Base-by-base conservation (phyloP, 2,888 invertebrate genomes). In the Prenolepis imparis region DNA sequence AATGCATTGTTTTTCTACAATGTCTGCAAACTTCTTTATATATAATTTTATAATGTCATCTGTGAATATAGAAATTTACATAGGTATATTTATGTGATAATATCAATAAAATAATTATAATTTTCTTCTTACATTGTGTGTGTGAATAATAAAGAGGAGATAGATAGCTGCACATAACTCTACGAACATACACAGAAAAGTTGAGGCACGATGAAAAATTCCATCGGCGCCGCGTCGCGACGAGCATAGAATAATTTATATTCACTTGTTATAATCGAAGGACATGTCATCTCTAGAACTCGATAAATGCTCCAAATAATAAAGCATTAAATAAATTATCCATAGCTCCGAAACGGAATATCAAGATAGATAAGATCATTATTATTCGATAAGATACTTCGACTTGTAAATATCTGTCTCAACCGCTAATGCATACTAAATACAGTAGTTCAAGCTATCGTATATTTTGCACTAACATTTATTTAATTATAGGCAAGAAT, bases 241-340 rank as follows among this genome's bases (percentile, higher is more conserved):
- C 78, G 32, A 6, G 11, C 44, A 11, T 28, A 9, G 28, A 78
- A 78, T 72, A 72, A 78, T 78, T 70, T 32, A 78, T 59, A 59
- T 59, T 78, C 0, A 15, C 21, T 59, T 36, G 12, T 12, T 59
- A 8, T 68, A 59, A 78, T 70, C 59, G 6, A 78, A 57, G 36
- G 15, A 59, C 12, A 70, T 21, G 18, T 59, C 32, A 18, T 39
- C 12, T 24, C 3, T 21, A n/a, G 3, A 70, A 6, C 32, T 59
- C 32, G 18, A 78, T 78, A 78, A 59, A 8, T 59, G 44, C 24
- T 41, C 18, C 24, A 36, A n/a, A 70, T 1, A 15, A 12, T 67
- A 44, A 18, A 21, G 3, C 59, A 72, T 36, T 59, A 36, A 72
- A 0, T 67, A 41, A 77, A 32, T 72, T 72, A 78, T 70, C 32